These are phyloP conservation scores for Carcinoscorpius rotundicauda DNA, from an alignment of 1,140 invertebrate genomes.

Conservation along the genomic window DNA sequence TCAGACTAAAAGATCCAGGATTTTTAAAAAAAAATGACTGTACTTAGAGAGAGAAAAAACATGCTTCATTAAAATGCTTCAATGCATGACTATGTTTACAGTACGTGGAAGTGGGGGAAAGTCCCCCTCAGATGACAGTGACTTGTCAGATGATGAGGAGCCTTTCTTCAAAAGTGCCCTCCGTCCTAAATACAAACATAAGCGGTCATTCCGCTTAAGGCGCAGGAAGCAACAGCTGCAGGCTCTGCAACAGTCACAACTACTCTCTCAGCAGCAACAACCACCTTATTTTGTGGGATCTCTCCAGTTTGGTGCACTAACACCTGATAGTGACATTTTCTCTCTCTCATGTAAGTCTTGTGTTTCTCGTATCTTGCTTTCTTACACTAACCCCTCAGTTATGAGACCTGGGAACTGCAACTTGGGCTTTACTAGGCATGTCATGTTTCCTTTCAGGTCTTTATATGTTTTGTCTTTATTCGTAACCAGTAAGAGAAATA, in stretches of 20 bases:
- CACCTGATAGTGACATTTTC: slow-evolving; percentile 26
- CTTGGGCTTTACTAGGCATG: too few relatives aligned
- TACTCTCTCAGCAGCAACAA: slow-evolving; percentile 22
- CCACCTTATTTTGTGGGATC: slow-evolving; percentile 23
- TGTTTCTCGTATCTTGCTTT: slow-evolving; percentile 2
- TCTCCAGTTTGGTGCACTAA: slow-evolving; percentile 23
- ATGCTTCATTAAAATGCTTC: too few relatives aligned
- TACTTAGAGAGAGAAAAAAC: too few relatives aligned
- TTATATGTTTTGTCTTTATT: too few relatives aligned
- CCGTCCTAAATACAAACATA: slow-evolving; percentile 21
- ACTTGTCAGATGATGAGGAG: slow-evolving; percentile 22
- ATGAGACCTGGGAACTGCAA: too few relatives aligned
- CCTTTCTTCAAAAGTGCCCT: slow-evolving; percentile 15
- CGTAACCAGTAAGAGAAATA: too few relatives aligned
- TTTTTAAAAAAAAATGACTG: too few relatives aligned
- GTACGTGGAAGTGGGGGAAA: slow-evolving; percentile 17
- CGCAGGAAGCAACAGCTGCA: slow-evolving; percentile 14
- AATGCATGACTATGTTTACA: too few relatives aligned
- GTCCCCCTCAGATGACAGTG: slow-evolving; percentile 19
- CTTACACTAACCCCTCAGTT: too few relatives aligned
- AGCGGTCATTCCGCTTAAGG: slow-evolving; percentile 24
- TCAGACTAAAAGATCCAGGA: too few relatives aligned
- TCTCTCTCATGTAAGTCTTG: slow-evolving; percentile 26
- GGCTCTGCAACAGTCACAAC: slow-evolving; percentile 4
- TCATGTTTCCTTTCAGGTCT: too few relatives aligned